Conservation (phyloP, 2,888 invertebrate species). For the Eurois occulta region DNA sequence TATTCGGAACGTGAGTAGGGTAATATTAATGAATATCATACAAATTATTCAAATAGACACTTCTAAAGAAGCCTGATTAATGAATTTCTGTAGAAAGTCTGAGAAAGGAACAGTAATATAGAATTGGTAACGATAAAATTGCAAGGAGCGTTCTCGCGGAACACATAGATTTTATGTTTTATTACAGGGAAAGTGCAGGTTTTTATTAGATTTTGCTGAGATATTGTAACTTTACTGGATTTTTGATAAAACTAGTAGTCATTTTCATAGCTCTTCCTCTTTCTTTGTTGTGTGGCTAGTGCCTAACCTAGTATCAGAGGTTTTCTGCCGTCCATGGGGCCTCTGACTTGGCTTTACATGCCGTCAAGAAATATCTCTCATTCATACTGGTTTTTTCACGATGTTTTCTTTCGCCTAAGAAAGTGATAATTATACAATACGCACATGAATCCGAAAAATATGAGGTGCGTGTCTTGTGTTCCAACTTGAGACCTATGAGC, state of each 20-base stretch:
- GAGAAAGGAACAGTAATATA: not conserved
- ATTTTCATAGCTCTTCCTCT: no score
- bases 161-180: not conserved
- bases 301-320: no score
- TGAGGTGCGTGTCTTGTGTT: no score
- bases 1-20: conserved; percentile 63
- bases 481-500: no score
- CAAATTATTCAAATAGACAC: conserved; percentile 60
- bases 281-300: no score
- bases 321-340: no score
- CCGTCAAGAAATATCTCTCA: no score
- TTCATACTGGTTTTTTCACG: no score
- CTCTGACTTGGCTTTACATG: no score
- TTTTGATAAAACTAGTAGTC: not conserved
- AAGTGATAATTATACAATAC: no score
- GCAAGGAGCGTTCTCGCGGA: not conserved
- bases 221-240: not conserved
- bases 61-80: conserved; percentile 59
- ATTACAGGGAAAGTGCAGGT: not conserved
- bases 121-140: conserved; percentile 2
- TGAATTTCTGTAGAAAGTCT: conserved; percentile 44
- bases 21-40: conserved; percentile 65
- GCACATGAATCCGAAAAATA: no score
- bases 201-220: not conserved
- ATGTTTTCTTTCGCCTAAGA: no score